Evolutionary conservation across 2,888 invertebrate genomes (phyloP).

Genomic region (Eucera pruinosa): DNA sequence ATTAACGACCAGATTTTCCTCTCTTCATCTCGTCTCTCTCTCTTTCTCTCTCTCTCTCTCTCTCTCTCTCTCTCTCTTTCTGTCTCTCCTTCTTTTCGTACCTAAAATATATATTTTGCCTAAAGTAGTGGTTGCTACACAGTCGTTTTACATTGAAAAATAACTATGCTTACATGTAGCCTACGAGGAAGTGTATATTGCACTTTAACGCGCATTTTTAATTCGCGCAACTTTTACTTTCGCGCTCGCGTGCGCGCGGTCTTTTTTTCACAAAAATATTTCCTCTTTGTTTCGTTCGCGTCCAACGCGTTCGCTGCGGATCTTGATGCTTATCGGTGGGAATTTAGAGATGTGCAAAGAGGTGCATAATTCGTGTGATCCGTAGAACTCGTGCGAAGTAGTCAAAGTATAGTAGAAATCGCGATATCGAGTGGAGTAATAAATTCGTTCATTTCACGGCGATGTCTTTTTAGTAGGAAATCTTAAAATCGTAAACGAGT

Average conservation of each 20-base stretch:
- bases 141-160: slow-evolving; percentile 70
- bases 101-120: slow-evolving; percentile 74
- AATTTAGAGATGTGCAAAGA: too few relatives aligned
- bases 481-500: too few relatives aligned
- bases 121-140: slow-evolving; percentile 63
- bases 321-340: too few relatives aligned
- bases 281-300: background rate
- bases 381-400: too few relatives aligned
- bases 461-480: too few relatives aligned
- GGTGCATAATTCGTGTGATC: too few relatives aligned
- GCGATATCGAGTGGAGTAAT: too few relatives aligned
- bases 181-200: slow-evolving; percentile 57
- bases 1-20: slow-evolving; percentile 6
- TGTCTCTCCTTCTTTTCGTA: slow-evolving; percentile 55
- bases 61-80: background rate
- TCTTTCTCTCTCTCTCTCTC: background rate
- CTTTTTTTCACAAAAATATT: slow-evolving; percentile 52
- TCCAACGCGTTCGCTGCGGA: too few relatives aligned
- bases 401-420: too few relatives aligned
- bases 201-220: slow-evolving; percentile 38
- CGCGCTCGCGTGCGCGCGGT: slow-evolving; percentile 7
- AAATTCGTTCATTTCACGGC: too few relatives aligned
- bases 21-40: slow-evolving; percentile 6
- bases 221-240: background rate
- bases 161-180: slow-evolving; percentile 55